phyloP scores from a whole-genome alignment of 2,888 invertebrate genomes.

The Lomographa bimaculata region DNA sequence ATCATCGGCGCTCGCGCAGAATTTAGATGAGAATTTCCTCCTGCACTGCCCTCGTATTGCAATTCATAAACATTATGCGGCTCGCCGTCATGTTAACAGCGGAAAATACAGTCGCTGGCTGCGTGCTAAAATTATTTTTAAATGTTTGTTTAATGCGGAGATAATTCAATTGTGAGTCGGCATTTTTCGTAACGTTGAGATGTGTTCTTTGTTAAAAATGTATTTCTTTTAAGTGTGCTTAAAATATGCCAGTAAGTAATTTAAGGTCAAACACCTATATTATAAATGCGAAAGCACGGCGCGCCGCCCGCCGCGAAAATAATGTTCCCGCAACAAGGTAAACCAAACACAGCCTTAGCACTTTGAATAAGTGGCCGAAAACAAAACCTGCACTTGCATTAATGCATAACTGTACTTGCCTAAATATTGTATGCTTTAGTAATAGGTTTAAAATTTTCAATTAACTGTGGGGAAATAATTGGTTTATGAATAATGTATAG shows the following conservation, averaged over 20 bases:
- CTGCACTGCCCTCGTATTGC: constrained; percentile 57
- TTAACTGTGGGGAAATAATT: constrained; percentile 43
- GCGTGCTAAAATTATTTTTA: constrained; percentile 63
- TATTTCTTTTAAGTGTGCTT: constrained; percentile 30
- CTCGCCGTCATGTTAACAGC: constrained; percentile 74
- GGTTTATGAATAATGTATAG: constrained; percentile 50
- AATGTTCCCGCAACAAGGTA: constrained; percentile 68
- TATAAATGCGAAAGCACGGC: constrained; percentile 79
- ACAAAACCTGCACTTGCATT: constrained; percentile 61
- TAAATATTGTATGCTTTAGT: constrained; percentile 27
- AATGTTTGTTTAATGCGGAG: constrained; percentile 55
- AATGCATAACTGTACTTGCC: constrained; percentile 41
- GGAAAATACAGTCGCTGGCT: constrained; percentile 68
- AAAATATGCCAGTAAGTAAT: constrained; percentile 63
- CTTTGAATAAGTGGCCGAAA: constrained; percentile 56
- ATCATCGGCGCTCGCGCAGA: constrained; percentile 74
- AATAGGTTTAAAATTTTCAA: constrained; percentile 49
- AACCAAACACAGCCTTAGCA: constrained; percentile 63
- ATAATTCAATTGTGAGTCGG: constrained; percentile 45
- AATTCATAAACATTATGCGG: constrained; percentile 76
- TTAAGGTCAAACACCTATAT: constrained; percentile 68
- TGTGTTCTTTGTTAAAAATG: constrained; percentile 21
- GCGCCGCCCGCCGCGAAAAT: constrained; percentile 65
- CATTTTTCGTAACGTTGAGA: constrained; percentile 30
- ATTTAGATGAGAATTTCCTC: constrained; percentile 78